Percentiles rank a stretch among this genome's conserved stretches.
These are phyloP conservation scores for Drosophila limbata DNA, from an alignment of 2,888 invertebrate species.

Conservation along the genomic window DNA sequence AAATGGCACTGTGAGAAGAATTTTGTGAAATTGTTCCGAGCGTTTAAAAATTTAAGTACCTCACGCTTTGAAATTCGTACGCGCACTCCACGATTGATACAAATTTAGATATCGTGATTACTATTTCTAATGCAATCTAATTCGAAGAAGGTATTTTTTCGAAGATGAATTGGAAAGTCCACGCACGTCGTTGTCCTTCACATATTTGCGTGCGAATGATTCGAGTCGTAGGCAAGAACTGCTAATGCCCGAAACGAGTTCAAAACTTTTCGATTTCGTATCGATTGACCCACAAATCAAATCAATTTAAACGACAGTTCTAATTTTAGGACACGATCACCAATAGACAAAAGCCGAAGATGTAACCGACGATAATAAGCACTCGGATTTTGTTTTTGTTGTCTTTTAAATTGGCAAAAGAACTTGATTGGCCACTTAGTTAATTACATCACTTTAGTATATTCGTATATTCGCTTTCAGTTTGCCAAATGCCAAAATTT, in stretches of 20 bases:
- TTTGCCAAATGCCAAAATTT: conserved; percentile 4
- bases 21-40: conserved; percentile 32
- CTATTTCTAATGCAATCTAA: conserved; percentile 43
- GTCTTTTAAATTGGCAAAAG: conserved; percentile 41
- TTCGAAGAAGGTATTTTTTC: conserved; percentile 56
- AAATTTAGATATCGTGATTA: conserved; percentile 54
- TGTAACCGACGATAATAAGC: conserved; percentile 27
- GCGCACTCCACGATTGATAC: conserved; percentile 73
- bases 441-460: conserved; percentile 67
- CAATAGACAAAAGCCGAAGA: conserved; percentile 39
- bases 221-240: conserved; percentile 70
- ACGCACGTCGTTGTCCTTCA: conserved; percentile 79
- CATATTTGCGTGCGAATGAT: conserved; percentile 78
- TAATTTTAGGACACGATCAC: conserved; percentile 65
- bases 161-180: conserved; percentile 41
- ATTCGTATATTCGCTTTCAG: conserved; percentile 12
- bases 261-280: conserved; percentile 81
- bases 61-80: conserved; percentile 79
- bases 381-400: conserved; percentile 35
- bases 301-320: conserved; percentile 51
- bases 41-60: conserved; percentile 52
- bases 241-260: conserved; percentile 73
- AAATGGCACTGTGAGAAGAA: conserved; percentile 33
- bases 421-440: conserved; percentile 37
- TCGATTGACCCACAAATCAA: conserved; percentile 75